Conservation (phyloP, 2,797 vertebrate species). For the Notolepis coatsorum region DNA sequence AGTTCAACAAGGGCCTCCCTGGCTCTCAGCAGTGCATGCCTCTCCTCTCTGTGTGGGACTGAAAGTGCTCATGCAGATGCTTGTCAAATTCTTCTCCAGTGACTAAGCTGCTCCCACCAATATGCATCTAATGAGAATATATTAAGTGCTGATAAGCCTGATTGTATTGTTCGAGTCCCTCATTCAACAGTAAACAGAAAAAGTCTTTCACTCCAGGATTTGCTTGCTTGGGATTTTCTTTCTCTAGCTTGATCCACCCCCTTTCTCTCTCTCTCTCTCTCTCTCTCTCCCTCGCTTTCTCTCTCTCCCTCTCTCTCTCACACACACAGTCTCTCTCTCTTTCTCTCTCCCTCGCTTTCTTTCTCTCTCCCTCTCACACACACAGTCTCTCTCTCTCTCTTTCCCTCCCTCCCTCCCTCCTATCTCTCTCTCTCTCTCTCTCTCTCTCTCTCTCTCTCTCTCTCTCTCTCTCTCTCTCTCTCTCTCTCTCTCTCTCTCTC, state of each 20-base stretch:
- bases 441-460: too few relatives aligned
- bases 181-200: slow-evolving; percentile 30
- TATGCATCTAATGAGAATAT: slow-evolving; percentile 39
- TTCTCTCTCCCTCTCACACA: slow-evolving; percentile 10
- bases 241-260: slow-evolving; percentile 3
- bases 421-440: not conserved
- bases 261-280: slow-evolving; percentile 19
- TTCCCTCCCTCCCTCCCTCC: slow-evolving; percentile 9
- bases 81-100: slow-evolving; percentile 31
- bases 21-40: slow-evolving; percentile 23
- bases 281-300: too few relatives aligned
- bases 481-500: slow-evolving; percentile 26
- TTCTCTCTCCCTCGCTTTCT: not conserved
- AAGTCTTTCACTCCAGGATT: slow-evolving; percentile 23
- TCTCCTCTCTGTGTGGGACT: slow-evolving; percentile 1
- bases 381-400: not conserved
- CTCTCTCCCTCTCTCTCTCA: slow-evolving; percentile 17
- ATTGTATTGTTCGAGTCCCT: slow-evolving; percentile 23
- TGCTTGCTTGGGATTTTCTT: slow-evolving; percentile 21
- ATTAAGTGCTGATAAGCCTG: slow-evolving; percentile 38
- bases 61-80: slow-evolving; percentile 21
- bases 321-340: slow-evolving; percentile 22
- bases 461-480: too few relatives aligned
- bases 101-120: slow-evolving; percentile 15
- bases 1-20: slow-evolving; percentile 14